Conservation (phyloP, 53 echinoderm and acorn worm genomes). For the Holothuria scabra region DNA sequence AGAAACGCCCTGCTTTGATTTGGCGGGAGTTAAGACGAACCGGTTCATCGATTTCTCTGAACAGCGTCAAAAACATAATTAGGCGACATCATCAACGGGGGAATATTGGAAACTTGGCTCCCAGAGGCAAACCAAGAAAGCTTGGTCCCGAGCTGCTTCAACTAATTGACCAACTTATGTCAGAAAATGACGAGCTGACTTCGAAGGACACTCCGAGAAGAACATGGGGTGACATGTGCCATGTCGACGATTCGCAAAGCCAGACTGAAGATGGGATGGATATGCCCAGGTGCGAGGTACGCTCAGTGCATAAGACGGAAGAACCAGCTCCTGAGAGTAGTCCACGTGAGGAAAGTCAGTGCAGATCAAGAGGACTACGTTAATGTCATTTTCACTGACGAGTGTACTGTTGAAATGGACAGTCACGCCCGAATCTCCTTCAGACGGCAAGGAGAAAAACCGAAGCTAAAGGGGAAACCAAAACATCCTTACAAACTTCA, state of each 20-base stretch:
- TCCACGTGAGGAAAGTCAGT: not conserved
- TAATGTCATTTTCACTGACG: constrained; percentile 53
- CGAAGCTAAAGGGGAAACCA: constrained; percentile 41
- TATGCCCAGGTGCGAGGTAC: not conserved
- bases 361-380: not conserved
- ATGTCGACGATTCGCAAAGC: constrained; percentile 5
- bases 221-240: not conserved
- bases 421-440: constrained; percentile 37
- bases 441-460: not conserved
- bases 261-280: constrained; percentile 6
- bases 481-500: constrained; percentile 56
- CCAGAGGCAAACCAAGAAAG: not conserved
- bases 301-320: constrained; percentile 12
- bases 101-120: not conserved
- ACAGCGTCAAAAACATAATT: constrained; percentile 17
- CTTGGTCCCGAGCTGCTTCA: not conserved
- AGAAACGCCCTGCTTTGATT: not conserved
- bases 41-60: not conserved
- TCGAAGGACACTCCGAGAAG: not conserved
- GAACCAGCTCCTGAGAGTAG: not conserved
- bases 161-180: constrained; percentile 8
- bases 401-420: constrained; percentile 59
- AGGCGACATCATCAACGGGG: not conserved
- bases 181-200: constrained; percentile 1
- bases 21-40: constrained; percentile 6